Evolutionary conservation across 2,113 vertebrate genomes (phyloP), one percentile per base, ranked within the genome.

Genomic region (Benitochromis conjunctus): DNA sequence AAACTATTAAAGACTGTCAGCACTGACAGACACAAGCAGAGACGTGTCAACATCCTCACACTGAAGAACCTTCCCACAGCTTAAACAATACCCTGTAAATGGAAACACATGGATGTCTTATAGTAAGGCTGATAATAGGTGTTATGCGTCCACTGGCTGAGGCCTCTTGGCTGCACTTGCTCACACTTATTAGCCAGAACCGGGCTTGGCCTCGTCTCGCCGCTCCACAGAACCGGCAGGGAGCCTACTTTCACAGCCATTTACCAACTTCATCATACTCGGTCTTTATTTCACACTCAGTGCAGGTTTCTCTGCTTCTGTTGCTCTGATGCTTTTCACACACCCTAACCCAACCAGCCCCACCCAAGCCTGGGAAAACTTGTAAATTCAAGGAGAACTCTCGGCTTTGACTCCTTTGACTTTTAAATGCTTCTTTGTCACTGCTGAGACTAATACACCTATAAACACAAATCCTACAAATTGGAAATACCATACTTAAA

Each of bases 181-280:
- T 96, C 93, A 94, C 93, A 95, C 95, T 95, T 96, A 95, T 96
- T 96, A 96, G 91, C 85, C 80, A 83, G 89, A 77, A 29, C 81
- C 8, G 66, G 85, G 91, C 84, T 86, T 46, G 86, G 88, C 89
- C 84, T 84, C 57, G 57, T 92, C 90, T 90, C 86, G 74, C 86
- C 41, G 41, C 84, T 80, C 81, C 78, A 48, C 80, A 71, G 69
- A 86, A 88, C 84, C 81, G 53, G 86, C 69, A 51, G 86, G 90
- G 91, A 86, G 91, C 83, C 81, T 53, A 38, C 78, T 88, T 93
- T 94, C 92, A 87, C 88, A 76, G 91, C 86, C 93, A 93, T 92
- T 93, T 93, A 91, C 94, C 86, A 86, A 82, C 91, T 91, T 91
- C 91, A 91, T 90, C 93, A 86, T 85, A 79, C 80, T 84, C 88